These are phyloP conservation scores for Euclidia mi DNA, from an alignment of 2,888 invertebrate species.

Conservation along the genomic window DNA sequence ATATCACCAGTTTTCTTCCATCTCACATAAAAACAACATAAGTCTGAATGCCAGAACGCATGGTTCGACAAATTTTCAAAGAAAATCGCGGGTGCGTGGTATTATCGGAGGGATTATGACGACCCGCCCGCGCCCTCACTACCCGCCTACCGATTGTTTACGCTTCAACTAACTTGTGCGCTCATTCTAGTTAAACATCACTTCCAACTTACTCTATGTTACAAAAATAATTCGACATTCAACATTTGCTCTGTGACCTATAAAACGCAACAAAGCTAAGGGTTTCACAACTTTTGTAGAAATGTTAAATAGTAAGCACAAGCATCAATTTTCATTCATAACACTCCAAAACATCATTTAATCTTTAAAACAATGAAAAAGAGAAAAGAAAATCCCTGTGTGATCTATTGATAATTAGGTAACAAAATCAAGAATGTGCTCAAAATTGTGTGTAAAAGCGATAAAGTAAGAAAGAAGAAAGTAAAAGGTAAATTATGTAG, in stretches of 20 bases:
- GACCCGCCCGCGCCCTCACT: slow-evolving; percentile 33
- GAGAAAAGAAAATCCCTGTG: no score
- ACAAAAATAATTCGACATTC: slow-evolving; percentile 31
- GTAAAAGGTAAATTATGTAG: no score
- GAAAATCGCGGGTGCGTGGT: slow-evolving; percentile 46
- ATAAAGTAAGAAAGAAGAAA: no score
- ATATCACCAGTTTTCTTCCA: slow-evolving; percentile 15
- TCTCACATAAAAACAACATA: slow-evolving; percentile 19
- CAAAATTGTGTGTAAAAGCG: no score
- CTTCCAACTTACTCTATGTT: slow-evolving; percentile 23
- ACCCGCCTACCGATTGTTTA: slow-evolving; percentile 57
- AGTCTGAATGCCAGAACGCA: slow-evolving; percentile 33
- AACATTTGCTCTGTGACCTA: neutral
- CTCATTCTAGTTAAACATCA: slow-evolving; percentile 61
- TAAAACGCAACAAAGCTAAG: no score
- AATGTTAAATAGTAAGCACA: neutral
- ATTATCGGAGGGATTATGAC: slow-evolving; percentile 65
- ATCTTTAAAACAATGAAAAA: no score
- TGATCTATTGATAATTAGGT: no score
- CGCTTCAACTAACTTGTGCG: slow-evolving; percentile 67
- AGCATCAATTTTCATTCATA: no score
- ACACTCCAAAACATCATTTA: no score
- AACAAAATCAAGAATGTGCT: no score
- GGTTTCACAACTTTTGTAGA: no score
- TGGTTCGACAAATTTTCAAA: slow-evolving; percentile 35